Evolutionary conservation across 1,140 invertebrate species (phyloP).

Genomic region (Drosophila teissieri): DNA sequence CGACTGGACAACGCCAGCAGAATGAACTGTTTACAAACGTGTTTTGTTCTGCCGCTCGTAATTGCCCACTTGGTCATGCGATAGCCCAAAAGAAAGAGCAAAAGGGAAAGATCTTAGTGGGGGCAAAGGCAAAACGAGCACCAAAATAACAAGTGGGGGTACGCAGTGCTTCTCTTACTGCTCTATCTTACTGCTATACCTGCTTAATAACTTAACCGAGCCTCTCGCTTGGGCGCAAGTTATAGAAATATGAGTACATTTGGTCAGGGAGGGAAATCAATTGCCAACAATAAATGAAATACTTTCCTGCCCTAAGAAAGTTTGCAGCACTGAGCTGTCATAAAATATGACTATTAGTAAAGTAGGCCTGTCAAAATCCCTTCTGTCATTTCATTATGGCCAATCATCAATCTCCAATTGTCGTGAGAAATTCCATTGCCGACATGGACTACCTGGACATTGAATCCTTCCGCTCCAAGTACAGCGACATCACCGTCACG

Average conservation of each 20-base stretch:
- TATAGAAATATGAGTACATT: background rate
- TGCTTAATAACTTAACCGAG: conserved; percentile 11
- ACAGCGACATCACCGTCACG: conserved; percentile 69
- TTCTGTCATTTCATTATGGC: no score
- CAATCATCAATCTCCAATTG: background rate
- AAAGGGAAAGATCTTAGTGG: conserved; percentile 26
- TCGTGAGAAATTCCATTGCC: background rate
- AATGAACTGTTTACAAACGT: conserved; percentile 60
- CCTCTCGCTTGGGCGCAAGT: background rate
- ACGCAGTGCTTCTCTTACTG: conserved; percentile 4
- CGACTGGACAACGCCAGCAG: conserved; percentile 16
- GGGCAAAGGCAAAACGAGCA: conserved; percentile 19
- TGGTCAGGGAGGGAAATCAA: background rate
- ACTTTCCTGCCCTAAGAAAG: background rate
- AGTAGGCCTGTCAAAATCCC: conserved; percentile 1
- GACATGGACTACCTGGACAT: conserved; percentile 61
- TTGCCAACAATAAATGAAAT: background rate
- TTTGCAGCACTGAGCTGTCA: background rate
- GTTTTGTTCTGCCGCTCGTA: conserved; percentile 60
- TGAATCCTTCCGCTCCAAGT: conserved; percentile 65
- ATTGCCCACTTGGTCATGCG: conserved; percentile 66
- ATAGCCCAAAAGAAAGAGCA: conserved; percentile 40
- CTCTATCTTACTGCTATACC: background rate
- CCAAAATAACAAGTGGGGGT: conserved; percentile 1
- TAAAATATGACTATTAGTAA: background rate